Percentiles rank a stretch among this genome's conserved stretches.
Conservation (phyloP, 2,113 vertebrate genomes). For the Beaufortia kweichowensis region DNA sequence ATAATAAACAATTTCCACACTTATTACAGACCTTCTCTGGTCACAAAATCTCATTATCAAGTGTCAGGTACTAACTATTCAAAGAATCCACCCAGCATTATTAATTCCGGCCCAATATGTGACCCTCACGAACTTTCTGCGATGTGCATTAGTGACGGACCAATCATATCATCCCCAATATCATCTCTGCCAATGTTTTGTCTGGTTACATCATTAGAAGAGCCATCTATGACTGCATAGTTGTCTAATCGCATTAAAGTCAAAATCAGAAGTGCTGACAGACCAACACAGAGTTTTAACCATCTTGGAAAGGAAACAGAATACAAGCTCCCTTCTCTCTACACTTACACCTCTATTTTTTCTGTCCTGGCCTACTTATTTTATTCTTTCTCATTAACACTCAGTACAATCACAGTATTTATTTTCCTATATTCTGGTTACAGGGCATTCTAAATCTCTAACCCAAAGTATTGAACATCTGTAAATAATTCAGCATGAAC, state of each 20-base stretch:
- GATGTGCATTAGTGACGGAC: background rate
- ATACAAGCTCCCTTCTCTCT: background rate
- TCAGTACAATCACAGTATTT: too few species aligned
- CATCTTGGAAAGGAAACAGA: background rate
- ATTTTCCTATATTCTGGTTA: too few species aligned
- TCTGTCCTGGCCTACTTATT: background rate
- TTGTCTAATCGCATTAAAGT: conserved; percentile 28
- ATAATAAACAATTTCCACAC: background rate
- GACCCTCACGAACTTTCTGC: background rate
- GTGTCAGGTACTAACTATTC: background rate
- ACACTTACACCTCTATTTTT: background rate
- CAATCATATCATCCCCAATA: conserved; percentile 22
- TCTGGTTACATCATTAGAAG: conserved; percentile 33
- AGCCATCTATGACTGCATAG: conserved; percentile 32
- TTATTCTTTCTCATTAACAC: background rate
- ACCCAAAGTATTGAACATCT: too few species aligned
- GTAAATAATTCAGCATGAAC: too few species aligned
- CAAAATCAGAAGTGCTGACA: conserved; percentile 19
- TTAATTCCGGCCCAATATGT: background rate
- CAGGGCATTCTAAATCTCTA: too few species aligned
- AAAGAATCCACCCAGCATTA: background rate
- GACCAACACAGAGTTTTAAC: background rate
- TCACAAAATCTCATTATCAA: conserved; percentile 24
- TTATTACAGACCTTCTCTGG: conserved; percentile 7
- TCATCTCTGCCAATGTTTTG: conserved; percentile 31